Percentiles rank a stretch among this genome's conserved stretches.
Evolutionary conservation across 2,888 invertebrate genomes (phyloP).

Genomic region (Acanthosoma haemorrhoidale): DNA sequence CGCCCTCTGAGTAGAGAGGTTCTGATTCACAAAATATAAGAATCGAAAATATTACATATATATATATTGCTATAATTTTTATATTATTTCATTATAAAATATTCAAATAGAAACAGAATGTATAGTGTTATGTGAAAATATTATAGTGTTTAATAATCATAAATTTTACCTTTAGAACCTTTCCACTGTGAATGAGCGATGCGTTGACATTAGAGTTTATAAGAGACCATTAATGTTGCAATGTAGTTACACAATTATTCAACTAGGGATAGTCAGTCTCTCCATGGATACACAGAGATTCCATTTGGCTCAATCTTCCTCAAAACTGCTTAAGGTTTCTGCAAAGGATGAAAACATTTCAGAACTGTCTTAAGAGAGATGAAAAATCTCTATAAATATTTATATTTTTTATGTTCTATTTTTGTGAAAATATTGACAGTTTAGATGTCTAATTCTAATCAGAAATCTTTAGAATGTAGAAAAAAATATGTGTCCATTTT

Average conservation of each 20-base stretch:
- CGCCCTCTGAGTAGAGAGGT: too few relatives aligned
- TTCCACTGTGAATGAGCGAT: not conserved
- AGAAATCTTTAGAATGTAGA: not conserved
- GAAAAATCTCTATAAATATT: conserved; percentile 7
- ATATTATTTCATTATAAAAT: too few relatives aligned
- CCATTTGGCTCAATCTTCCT: too few relatives aligned
- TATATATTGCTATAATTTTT: too few relatives aligned
- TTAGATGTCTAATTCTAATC: not conserved
- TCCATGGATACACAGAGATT: too few relatives aligned
- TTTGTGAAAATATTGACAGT: conserved; percentile 8
- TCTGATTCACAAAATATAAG: too few relatives aligned
- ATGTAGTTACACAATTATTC: too few relatives aligned
- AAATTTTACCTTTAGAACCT: conserved; percentile 10
- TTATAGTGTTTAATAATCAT: too few relatives aligned
- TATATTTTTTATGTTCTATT: conserved; percentile 8
- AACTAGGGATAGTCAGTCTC: too few relatives aligned
- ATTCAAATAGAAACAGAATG: too few relatives aligned
- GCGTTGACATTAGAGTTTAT: not conserved
- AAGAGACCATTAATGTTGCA: too few relatives aligned
- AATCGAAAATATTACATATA: not conserved
- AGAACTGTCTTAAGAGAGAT: not conserved
- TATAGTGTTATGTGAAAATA: too few relatives aligned
- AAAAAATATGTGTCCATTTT: not conserved
- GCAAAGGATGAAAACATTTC: not conserved
- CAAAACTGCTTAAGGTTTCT: not conserved